Conservation (phyloP, 2,113 vertebrate genomes). For the Leptodactylus fuscus region DNA sequence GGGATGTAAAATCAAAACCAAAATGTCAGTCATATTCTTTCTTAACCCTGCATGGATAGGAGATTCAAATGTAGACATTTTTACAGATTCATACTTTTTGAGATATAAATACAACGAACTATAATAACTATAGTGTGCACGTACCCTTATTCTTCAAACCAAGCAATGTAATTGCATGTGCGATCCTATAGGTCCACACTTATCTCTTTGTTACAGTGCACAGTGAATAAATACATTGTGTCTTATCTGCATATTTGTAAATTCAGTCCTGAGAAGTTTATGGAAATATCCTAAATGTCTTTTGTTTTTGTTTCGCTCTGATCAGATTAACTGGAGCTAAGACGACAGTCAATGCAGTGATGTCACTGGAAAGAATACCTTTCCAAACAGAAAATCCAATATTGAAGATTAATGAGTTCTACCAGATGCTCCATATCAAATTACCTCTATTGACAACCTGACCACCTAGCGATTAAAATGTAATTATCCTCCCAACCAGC, state of each 20-base stretch:
- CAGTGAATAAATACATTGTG: background rate
- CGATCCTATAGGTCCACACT: background rate
- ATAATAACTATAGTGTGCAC: no score
- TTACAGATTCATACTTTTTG: no score
- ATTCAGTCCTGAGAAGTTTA: background rate
- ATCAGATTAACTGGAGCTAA: conserved; percentile 20
- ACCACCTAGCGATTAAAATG: conserved; percentile 46
- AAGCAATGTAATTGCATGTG: no score
- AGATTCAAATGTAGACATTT: background rate
- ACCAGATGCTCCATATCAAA: conserved; percentile 39
- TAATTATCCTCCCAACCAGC: conserved; percentile 35
- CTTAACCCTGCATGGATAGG: no score
- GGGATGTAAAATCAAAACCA: background rate
- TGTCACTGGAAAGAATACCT: background rate
- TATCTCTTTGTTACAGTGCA: background rate
- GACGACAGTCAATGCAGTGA: background rate
- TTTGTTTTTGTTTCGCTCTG: background rate
- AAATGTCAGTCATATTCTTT: no score
- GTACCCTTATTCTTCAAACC: no score
- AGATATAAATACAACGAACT: no score
- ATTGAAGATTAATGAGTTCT: conserved; percentile 33
- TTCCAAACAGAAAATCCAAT: conserved; percentile 51
- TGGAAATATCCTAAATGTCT: background rate
- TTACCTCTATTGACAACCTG: conserved; percentile 52
- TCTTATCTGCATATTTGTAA: background rate